Conservation (phyloP, 2,888 invertebrate genomes). For the Galeruca laticollis region DNA sequence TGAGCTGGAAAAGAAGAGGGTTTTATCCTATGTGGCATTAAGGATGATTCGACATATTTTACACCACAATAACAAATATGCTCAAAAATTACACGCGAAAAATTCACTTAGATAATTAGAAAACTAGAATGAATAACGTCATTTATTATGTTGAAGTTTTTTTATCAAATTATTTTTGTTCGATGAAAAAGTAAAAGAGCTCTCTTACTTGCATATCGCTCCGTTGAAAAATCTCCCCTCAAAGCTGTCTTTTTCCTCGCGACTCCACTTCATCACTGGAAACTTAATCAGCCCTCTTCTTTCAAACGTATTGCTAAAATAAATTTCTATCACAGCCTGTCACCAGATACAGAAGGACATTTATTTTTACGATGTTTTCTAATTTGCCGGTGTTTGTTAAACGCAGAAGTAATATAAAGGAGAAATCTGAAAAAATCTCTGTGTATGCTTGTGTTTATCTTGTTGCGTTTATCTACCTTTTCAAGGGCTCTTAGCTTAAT, state of each 20-base stretch:
- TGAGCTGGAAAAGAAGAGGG: no score
- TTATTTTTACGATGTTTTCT: constrained; percentile 25
- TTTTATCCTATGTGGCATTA: no score
- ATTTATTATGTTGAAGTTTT: background rate
- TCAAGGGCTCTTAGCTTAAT: constrained; percentile 56
- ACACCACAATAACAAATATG: no score
- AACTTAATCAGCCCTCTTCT: constrained; percentile 15
- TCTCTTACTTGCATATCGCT: background rate
- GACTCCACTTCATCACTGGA: constrained; percentile 1
- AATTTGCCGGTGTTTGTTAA: constrained; percentile 41
- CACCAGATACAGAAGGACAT: constrained; percentile 20
- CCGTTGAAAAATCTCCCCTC: background rate
- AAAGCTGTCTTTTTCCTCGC: background rate
- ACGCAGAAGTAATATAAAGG: constrained; percentile 38
- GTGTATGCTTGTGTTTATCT: constrained; percentile 50
- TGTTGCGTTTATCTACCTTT: constrained; percentile 48
- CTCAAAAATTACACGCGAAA: no score
- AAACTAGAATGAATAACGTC: no score
- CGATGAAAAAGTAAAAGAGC: background rate
- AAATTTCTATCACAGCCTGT: constrained; percentile 29
- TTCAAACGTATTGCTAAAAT: constrained; percentile 15
- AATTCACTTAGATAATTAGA: no score
- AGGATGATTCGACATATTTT: no score
- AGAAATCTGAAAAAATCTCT: constrained; percentile 27
- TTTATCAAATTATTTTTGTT: background rate